A percentile compares a stretch with the other conserved stretches of the same genome.
phyloP scores from a whole-genome alignment of 2,888 invertebrate genomes.

The Lithosia quadra region DNA sequence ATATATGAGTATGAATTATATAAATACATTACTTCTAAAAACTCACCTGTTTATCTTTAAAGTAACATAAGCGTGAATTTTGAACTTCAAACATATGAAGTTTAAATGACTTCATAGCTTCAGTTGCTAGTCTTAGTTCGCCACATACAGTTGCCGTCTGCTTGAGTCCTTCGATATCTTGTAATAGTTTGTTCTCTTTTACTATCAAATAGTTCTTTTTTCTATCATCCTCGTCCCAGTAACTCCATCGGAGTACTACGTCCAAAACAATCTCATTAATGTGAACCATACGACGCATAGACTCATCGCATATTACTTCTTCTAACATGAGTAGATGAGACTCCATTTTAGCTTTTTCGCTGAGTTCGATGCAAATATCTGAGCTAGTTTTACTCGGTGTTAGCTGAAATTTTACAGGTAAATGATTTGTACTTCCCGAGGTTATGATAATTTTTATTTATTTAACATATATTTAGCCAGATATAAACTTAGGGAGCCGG shows the following conservation, averaged over 20 bases:
- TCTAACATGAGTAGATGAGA: constrained; percentile 91
- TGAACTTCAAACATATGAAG: constrained; percentile 93
- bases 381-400: constrained; percentile 92
- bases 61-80: constrained; percentile 91
- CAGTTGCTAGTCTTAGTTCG: constrained; percentile 93
- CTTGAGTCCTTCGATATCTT: constrained; percentile 84
- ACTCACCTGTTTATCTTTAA: constrained; percentile 90
- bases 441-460: too few species aligned
- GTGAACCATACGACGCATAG: constrained; percentile 92
- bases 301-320: constrained; percentile 92
- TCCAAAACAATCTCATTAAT: constrained; percentile 90
- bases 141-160: constrained; percentile 90
- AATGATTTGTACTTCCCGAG: not conserved
- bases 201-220: constrained; percentile 93
- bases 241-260: constrained; percentile 93
- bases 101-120: constrained; percentile 91
- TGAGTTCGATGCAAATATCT: constrained; percentile 91
- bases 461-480: too few species aligned
- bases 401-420: constrained; percentile 87
- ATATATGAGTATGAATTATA: too few species aligned
- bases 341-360: constrained; percentile 88
- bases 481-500: too few species aligned
- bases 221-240: constrained; percentile 95
- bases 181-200: constrained; percentile 81
- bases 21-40: not conserved